Evolutionary conservation across 2,113 vertebrate genomes (phyloP).

Genomic region (Dipodomys ordii): DNA sequence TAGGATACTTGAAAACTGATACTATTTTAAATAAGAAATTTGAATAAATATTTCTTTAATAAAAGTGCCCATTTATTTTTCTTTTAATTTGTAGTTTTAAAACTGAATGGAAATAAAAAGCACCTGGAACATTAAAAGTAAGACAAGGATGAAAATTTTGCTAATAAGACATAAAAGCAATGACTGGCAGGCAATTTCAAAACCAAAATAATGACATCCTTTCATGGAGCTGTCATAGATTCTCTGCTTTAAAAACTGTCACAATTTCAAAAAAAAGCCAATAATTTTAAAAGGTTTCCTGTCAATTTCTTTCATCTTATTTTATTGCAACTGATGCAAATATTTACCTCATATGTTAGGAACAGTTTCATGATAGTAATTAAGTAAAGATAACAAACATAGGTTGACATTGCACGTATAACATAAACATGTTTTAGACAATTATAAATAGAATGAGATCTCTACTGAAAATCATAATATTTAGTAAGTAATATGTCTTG

Average conservation of each 20-base stretch:
- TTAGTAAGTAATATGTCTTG: neutral
- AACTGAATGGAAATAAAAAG: neutral
- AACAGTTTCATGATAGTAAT: conserved; percentile 42
- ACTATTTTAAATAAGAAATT: neutral
- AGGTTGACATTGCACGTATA: neutral
- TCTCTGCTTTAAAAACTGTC: conserved; percentile 57
- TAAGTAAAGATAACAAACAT: conserved; percentile 12
- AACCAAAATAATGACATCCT: conserved; percentile 69
- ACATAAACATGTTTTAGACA: neutral
- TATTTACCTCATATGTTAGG: conserved; percentile 67
- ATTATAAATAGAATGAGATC: neutral
- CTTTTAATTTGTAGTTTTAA: neutral
- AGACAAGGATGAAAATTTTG: conserved; percentile 55
- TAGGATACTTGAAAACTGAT: neutral
- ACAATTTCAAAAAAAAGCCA: conserved; percentile 57
- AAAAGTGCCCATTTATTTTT: neutral
- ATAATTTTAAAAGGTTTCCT: conserved; percentile 74
- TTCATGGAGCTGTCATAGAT: conserved; percentile 57
- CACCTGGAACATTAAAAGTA: conserved; percentile 26
- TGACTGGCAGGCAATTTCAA: conserved; percentile 71
- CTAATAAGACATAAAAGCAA: conserved; percentile 13
- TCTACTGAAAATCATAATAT: conserved; percentile 1
- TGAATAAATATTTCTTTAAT: neutral
- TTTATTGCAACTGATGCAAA: conserved; percentile 74
- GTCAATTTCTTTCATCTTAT: conserved; percentile 66